Evolutionary conservation across 2,888 invertebrate species (phyloP), one percentile per base, ranked within the genome.

Genomic region (Heteromyza rotundicornis): DNA sequence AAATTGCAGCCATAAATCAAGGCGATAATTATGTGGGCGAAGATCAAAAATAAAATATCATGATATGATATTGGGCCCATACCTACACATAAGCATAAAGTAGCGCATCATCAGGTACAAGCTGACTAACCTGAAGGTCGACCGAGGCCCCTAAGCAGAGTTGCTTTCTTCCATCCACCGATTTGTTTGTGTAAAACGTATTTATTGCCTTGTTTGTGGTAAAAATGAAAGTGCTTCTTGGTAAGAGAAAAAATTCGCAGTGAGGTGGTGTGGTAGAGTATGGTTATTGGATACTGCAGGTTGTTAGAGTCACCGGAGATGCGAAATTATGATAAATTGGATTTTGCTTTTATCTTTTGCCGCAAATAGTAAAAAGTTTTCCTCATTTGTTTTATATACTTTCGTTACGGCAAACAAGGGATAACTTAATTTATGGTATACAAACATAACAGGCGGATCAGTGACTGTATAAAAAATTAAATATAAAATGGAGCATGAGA

Each of bases 21-120:
- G 69, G 71, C 69, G 75, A 77, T 76, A 77, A 76, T 76, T 76
- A 76, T 76, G 76, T 77, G 76, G 77, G 73, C 70, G 76, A 75
- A 64, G 60, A 53, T 64, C 60, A 60, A 60, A 64, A 64, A 64
- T 64, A 60, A 64, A 56, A 59, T 56, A 59, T 52, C 19, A 55
- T n/a, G n/a, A n/a, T 60, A 55, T 55, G 49, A 56, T 57, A 55
- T 55, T 40, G 36, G 55, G 23, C 55, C 8, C 24, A 49, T n/a
- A n/a, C n/a, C n/a, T n/a, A n/a, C n/a, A n/a, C n/a, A n/a, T n/a
- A n/a, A n/a, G n/a, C n/a, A n/a, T n/a, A n/a, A n/a, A n/a, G n/a
- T n/a, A n/a, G n/a, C n/a, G n/a, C n/a, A n/a, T n/a, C n/a, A 22
- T 17, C 22, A 16, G 22, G 49, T 2, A 7, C n/a, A 16, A 32